These are phyloP conservation scores for Rotaria macrura DNA, from an alignment of 2,888 invertebrate genomes.

Conservation along the genomic window DNA sequence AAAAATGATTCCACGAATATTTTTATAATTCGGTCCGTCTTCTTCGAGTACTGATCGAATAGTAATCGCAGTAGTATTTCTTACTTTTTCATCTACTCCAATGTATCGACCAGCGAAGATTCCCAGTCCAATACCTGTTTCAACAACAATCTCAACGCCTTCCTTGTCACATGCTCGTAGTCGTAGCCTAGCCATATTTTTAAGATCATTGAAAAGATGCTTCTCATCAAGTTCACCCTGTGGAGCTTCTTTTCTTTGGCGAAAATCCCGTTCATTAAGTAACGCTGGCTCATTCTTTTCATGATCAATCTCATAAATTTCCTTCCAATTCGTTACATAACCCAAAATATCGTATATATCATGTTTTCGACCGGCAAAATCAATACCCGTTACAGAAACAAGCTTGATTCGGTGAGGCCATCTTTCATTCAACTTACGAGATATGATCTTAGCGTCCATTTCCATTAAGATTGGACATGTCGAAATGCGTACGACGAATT, in stretches of 20 bases:
- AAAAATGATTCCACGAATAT: neutral
- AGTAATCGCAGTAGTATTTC: neutral
- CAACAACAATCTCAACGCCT: neutral
- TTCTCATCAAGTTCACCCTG: neutral
- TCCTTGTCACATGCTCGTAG: neutral
- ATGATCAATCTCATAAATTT: neutral
- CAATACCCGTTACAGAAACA: neutral
- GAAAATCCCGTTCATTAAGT: neutral
- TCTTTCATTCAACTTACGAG: neutral
- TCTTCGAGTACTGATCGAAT: neutral
- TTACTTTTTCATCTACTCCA: neutral
- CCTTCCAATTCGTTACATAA: neutral
- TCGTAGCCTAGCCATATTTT: neutral
- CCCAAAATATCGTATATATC: neutral
- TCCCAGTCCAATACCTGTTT: constrained; percentile 1
- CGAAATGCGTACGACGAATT: neutral
- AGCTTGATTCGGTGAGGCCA: neutral
- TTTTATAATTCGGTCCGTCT: neutral
- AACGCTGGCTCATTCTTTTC: neutral
- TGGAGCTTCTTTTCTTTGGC: neutral
- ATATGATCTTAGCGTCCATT: neutral
- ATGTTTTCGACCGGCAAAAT: constrained; percentile 14
- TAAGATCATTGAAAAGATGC: neutral
- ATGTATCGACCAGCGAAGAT: neutral
- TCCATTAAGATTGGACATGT: neutral